A percentile compares a stretch with the other conserved stretches of the same genome.
phyloP scores from a whole-genome alignment of 1,140 invertebrate species.

The Drosophila ambigua region DNA sequence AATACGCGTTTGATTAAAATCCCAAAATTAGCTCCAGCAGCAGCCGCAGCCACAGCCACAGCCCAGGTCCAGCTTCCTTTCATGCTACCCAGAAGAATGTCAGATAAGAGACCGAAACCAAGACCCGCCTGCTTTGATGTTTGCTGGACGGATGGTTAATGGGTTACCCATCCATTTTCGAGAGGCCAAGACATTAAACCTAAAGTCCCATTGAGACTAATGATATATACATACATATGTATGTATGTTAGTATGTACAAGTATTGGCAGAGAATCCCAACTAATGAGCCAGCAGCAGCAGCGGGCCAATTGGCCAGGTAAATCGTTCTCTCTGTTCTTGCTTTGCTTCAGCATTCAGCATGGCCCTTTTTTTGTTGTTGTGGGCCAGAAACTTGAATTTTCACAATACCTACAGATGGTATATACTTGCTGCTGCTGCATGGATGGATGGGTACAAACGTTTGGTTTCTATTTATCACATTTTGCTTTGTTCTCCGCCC shows the following conservation, averaged over 20 bases:
- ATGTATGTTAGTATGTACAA: neutral
- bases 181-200: conserved; percentile 16
- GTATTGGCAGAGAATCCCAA: neutral
- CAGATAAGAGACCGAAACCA: conserved; percentile 38
- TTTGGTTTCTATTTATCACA: conserved; percentile 37
- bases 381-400: conserved; percentile 52
- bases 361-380: conserved; percentile 20
- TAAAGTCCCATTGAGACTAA: conserved; percentile 4
- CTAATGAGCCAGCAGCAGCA: conserved; percentile 7
- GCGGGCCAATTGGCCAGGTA: conserved; percentile 50
- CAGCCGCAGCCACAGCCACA: neutral
- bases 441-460: no score
- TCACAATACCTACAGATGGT: conserved; percentile 33
- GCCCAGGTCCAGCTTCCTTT: neutral
- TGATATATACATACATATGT: conserved; percentile 10
- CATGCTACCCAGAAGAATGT: conserved; percentile 16
- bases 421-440: neutral
- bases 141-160: conserved; percentile 20
- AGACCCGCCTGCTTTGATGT: conserved; percentile 51
- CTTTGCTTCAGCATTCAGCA: conserved; percentile 37
- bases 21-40: neutral
- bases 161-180: conserved; percentile 20
- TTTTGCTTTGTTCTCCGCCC: conserved; percentile 27
- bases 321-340: conserved; percentile 40
- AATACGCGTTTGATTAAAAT: conserved; percentile 70